phyloP scores from a whole-genome alignment of 1,140 invertebrate genomes.

The Hesperophylax magnus region DNA sequence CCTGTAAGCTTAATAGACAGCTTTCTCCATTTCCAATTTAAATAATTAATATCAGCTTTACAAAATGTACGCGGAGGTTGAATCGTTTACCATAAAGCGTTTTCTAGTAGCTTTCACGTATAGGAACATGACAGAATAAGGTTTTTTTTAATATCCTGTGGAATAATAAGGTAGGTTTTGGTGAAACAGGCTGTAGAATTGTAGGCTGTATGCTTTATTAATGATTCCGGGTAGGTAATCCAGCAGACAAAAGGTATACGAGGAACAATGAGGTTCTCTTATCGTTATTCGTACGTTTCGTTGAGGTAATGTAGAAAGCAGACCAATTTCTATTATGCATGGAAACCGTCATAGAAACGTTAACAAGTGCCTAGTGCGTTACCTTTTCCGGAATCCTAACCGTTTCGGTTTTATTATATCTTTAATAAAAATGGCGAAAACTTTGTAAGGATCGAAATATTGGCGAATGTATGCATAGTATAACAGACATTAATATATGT shows the following conservation, averaged over 20 bases:
- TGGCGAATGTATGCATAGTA: too few relatives aligned
- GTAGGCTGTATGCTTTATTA: slow-evolving; percentile 10
- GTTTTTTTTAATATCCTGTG: slow-evolving; percentile 17
- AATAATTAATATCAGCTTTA: too few relatives aligned
- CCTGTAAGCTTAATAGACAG: too few relatives aligned
- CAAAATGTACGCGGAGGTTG: too few relatives aligned
- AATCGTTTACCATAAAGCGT: not conserved
- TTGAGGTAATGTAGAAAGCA: slow-evolving; percentile 5
- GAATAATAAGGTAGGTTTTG: not conserved
- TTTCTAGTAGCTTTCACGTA: not conserved
- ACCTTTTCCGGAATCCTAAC: too few relatives aligned
- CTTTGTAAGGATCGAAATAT: too few relatives aligned
- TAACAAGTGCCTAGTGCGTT: too few relatives aligned
- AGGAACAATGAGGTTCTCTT: slow-evolving; percentile 8
- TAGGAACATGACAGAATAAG: not conserved
- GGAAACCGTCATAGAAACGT: too few relatives aligned
- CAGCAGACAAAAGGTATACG: not conserved
- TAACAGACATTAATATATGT: too few relatives aligned
- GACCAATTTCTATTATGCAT: slow-evolving; percentile 5
- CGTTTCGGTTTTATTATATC: too few relatives aligned
- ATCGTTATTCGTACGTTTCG: slow-evolving; percentile 14
- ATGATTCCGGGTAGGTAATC: not conserved
- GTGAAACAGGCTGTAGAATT: not conserved
- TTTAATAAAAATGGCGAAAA: too few relatives aligned
- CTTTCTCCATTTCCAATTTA: too few relatives aligned